A percentile compares a stretch with the other conserved stretches of the same genome.
Conservation (phyloP, 1,140 invertebrate species). For the Drosophila serrata region DNA sequence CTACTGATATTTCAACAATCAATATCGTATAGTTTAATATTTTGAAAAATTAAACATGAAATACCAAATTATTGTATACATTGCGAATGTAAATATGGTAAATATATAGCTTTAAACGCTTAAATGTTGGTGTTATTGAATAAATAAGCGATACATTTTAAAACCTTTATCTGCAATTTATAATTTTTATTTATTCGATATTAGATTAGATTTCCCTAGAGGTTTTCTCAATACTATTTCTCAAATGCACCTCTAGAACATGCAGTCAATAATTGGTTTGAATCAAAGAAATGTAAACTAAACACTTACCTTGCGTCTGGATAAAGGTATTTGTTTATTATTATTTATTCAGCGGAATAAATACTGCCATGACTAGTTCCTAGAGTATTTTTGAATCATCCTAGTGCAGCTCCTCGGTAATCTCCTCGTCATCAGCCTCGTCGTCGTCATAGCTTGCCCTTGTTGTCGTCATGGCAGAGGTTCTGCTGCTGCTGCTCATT, state of each 20-base stretch:
- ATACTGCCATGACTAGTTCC: constrained; percentile 24
- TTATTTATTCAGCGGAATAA: neutral
- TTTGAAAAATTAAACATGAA: too few species aligned
- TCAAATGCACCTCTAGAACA: neutral
- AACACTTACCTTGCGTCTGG: neutral
- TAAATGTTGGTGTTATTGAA: too few species aligned
- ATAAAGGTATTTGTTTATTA: constrained; percentile 1
- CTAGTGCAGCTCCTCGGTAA: constrained; percentile 79
- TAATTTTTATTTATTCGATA: too few species aligned
- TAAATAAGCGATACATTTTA: too few species aligned
- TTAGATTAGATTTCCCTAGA: neutral
- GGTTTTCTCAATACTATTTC: neutral
- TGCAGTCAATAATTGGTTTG: neutral
- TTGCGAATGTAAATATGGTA: too few species aligned
- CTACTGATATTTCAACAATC: too few species aligned
- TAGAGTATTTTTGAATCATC: constrained; percentile 7
- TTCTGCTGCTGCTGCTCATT: constrained; percentile 54
- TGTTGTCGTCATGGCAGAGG: constrained; percentile 30
- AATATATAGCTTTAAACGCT: too few species aligned
- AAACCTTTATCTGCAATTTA: too few species aligned
- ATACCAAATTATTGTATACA: too few species aligned
- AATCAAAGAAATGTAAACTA: constrained; percentile 1
- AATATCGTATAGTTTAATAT: too few species aligned
- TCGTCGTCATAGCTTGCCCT: constrained; percentile 54
- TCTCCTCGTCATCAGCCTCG: constrained; percentile 81